phyloP scores from a whole-genome alignment of 1,140 invertebrate genomes.

The Drosophila varians region DNA sequence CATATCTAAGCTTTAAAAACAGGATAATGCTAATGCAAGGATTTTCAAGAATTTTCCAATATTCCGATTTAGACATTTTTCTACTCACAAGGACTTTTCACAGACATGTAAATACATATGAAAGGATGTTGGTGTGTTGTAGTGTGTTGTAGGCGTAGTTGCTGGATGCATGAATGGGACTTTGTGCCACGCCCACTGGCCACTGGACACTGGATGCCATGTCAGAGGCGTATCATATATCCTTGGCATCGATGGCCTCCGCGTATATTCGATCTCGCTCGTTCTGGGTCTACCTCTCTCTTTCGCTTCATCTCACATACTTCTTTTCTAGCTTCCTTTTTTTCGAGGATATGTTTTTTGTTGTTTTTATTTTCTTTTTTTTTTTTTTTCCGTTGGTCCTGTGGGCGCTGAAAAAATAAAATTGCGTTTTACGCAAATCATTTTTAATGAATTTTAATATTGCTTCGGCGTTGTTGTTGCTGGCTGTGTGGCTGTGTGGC shows the following conservation, averaged over 20 bases:
- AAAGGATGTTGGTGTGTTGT: not conserved
- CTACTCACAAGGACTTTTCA: constrained; percentile 5
- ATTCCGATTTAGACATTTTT: constrained; percentile 15
- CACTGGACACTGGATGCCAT: not conserved
- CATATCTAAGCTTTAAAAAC: too few relatives aligned
- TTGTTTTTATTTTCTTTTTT: not conserved
- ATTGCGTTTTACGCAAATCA: constrained; percentile 82
- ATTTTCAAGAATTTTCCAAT: not conserved
- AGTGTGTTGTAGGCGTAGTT: not conserved
- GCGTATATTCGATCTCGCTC: constrained; percentile 14
- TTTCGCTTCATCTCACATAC: constrained; percentile 14
- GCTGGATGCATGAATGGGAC: not conserved
- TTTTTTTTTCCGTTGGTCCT: constrained; percentile 20
- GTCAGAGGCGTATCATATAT: constrained; percentile 4
- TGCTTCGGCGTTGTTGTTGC: constrained; percentile 25
- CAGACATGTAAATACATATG: not conserved
- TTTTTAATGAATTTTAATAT: constrained; percentile 83
- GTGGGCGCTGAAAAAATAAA: constrained; percentile 69
- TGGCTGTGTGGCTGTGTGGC: constrained; percentile 20
- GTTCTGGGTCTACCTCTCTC: constrained; percentile 8
- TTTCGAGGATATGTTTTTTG: too few relatives aligned
- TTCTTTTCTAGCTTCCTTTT: constrained; percentile 11
- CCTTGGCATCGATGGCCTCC: not conserved
- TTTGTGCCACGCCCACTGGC: not conserved
- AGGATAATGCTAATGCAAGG: too few relatives aligned